phyloP scores from a whole-genome alignment of 2,888 invertebrate species.

The Heliothis peltigera region DNA sequence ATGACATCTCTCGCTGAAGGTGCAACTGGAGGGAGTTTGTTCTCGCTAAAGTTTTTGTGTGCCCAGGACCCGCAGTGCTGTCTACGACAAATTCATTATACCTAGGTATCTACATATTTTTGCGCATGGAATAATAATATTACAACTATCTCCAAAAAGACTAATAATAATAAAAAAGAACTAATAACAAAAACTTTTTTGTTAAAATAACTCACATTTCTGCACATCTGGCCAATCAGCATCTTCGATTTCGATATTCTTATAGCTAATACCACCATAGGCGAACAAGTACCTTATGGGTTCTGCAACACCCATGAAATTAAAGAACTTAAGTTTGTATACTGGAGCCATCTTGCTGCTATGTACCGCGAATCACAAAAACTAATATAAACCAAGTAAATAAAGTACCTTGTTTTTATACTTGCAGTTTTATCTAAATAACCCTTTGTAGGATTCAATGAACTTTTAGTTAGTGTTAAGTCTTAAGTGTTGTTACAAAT shows the following conservation, averaged over 20 bases:
- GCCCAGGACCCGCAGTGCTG: too few species aligned
- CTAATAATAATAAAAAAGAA: too few species aligned
- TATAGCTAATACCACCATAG: constrained; percentile 68
- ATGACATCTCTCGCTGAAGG: too few species aligned
- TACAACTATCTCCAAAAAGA: too few species aligned
- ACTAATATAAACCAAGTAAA: constrained; percentile 18
- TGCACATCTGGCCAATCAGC: constrained; percentile 35
- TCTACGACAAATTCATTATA: too few species aligned
- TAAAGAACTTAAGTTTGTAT: constrained; percentile 69
- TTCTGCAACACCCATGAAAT: constrained; percentile 69
- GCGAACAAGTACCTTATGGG: constrained; percentile 69
- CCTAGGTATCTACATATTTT: too few species aligned
- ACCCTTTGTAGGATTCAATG: constrained; percentile 31
- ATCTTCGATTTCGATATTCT: constrained; percentile 58
- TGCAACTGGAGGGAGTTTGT: too few species aligned
- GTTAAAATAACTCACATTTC: constrained; percentile 31
- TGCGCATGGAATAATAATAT: too few species aligned
- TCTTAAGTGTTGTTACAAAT: neutral
- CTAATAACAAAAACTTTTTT: too few species aligned
- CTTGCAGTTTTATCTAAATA: constrained; percentile 27
- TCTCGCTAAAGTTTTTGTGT: too few species aligned
- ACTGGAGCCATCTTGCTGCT: constrained; percentile 63
- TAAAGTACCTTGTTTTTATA: constrained; percentile 33
- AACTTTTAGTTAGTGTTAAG: constrained; percentile 19
- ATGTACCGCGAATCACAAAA: constrained; percentile 21